These are phyloP conservation scores for Nephrotoma guestfalica DNA, from an alignment of 2,888 invertebrate genomes.

Conservation along the genomic window DNA sequence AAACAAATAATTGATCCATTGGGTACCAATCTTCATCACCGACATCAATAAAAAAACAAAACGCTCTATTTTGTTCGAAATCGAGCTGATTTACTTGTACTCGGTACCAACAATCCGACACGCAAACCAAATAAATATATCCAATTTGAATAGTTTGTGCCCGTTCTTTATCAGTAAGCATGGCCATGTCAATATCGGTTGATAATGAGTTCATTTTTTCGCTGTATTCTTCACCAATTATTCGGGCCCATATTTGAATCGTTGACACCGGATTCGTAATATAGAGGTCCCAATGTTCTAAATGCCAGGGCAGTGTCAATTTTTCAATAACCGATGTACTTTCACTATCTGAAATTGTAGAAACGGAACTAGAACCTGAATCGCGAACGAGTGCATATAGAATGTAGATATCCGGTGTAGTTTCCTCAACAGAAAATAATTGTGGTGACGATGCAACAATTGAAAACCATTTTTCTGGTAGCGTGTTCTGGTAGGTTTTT, in stretches of 20 bases:
- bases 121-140: constrained; percentile 29
- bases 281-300: constrained; percentile 39
- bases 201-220: constrained; percentile 40
- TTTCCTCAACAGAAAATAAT: constrained; percentile 32
- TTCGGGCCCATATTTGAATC: constrained; percentile 48
- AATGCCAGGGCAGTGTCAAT: constrained; percentile 18
- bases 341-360: constrained; percentile 7
- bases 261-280: constrained; percentile 46
- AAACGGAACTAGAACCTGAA: constrained; percentile 5
- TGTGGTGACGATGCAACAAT: constrained; percentile 39
- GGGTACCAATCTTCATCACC: constrained; percentile 50
- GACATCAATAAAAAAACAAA: constrained; percentile 58
- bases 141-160: constrained; percentile 18
- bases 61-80: constrained; percentile 31
- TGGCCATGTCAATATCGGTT: constrained; percentile 36
- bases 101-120: constrained; percentile 40
- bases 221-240: constrained; percentile 48
- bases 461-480: constrained; percentile 56
- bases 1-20: constrained; percentile 39
- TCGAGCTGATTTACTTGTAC: constrained; percentile 37
- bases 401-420: background rate
- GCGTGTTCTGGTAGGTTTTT: constrained; percentile 44
- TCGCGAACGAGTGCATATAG: background rate
- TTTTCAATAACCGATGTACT: background rate
- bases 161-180: constrained; percentile 19